Conservation (phyloP, 2,113 vertebrate genomes). For the Gracilinanus agilis region DNA sequence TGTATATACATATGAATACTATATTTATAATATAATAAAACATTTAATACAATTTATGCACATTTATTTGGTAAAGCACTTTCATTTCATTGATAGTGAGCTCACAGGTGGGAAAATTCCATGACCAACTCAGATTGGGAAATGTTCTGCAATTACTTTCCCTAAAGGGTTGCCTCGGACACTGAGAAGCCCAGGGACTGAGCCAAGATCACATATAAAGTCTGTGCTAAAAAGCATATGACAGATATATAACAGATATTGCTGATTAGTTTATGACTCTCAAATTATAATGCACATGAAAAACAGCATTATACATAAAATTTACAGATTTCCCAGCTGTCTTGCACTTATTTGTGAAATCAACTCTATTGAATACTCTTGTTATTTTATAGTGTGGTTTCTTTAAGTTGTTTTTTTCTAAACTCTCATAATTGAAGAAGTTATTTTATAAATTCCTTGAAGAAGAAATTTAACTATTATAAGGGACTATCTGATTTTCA, state of each 20-base stretch:
- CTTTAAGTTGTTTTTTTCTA: slow-evolving; percentile 62
- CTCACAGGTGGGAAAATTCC: neutral
- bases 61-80: neutral
- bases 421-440: slow-evolving; percentile 68
- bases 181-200: neutral
- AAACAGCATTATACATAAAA: slow-evolving; percentile 37
- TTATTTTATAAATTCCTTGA: slow-evolving; percentile 70
- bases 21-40: neutral
- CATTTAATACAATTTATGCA: neutral
- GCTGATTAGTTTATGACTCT: slow-evolving; percentile 15
- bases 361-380: neutral
- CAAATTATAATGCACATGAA: slow-evolving; percentile 39
- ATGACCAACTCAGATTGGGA: neutral
- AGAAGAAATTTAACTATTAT: slow-evolving; percentile 71
- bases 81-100: neutral
- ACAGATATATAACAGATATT: neutral
- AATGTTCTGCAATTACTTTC: neutral
- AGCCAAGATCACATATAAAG: neutral
- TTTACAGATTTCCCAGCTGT: slow-evolving; percentile 29
- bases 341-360: slow-evolving; percentile 49
- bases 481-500: slow-evolving; percentile 53
- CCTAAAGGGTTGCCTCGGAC: neutral
- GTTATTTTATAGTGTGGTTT: slow-evolving; percentile 53
- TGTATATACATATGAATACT: neutral
- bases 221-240: neutral